Percentiles rank a stretch among this genome's conserved stretches.
Conservation (phyloP, 2,888 invertebrate genomes). For the Loripinus fragilis region DNA sequence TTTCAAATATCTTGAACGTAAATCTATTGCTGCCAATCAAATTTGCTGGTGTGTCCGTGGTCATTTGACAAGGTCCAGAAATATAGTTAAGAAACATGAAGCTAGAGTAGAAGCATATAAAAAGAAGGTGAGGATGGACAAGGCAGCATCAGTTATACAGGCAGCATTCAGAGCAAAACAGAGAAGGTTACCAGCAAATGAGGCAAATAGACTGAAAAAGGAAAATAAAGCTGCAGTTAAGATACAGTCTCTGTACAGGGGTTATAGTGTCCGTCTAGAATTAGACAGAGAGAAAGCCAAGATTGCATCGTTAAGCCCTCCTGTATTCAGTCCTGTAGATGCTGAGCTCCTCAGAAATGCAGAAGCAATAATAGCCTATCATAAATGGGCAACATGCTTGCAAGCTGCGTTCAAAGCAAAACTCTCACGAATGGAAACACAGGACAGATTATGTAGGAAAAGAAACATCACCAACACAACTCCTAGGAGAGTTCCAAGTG, state of each 20-base stretch:
- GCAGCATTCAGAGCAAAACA: constrained; percentile 36
- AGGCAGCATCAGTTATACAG: constrained; percentile 38
- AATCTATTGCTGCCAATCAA: constrained; percentile 36
- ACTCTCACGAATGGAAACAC: constrained; percentile 28
- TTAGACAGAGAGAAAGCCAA: constrained; percentile 35
- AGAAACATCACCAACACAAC: constrained; percentile 23
- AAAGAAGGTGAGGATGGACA: not conserved
- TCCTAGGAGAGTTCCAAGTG: constrained; percentile 34
- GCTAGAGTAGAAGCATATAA: constrained; percentile 23
- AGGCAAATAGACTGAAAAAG: constrained; percentile 11
- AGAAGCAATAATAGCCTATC: constrained; percentile 48
- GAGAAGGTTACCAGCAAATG: constrained; percentile 10
- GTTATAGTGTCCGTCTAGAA: constrained; percentile 41
- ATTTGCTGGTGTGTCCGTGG: constrained; percentile 42
- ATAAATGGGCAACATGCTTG: constrained; percentile 46
- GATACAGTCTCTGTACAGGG: constrained; percentile 51
- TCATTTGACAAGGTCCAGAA: constrained; percentile 26
- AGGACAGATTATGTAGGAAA: constrained; percentile 37
- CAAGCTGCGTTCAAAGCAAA: constrained; percentile 52
- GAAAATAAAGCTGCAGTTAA: constrained; percentile 40
- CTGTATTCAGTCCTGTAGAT: constrained; percentile 42
- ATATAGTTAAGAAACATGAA: not conserved
- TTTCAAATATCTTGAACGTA: constrained; percentile 33
- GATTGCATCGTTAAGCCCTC: constrained; percentile 45
- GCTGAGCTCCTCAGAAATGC: constrained; percentile 45